phyloP scores from a whole-genome alignment of 1,140 invertebrate genomes.

The Cherax quadricarinatus region DNA sequence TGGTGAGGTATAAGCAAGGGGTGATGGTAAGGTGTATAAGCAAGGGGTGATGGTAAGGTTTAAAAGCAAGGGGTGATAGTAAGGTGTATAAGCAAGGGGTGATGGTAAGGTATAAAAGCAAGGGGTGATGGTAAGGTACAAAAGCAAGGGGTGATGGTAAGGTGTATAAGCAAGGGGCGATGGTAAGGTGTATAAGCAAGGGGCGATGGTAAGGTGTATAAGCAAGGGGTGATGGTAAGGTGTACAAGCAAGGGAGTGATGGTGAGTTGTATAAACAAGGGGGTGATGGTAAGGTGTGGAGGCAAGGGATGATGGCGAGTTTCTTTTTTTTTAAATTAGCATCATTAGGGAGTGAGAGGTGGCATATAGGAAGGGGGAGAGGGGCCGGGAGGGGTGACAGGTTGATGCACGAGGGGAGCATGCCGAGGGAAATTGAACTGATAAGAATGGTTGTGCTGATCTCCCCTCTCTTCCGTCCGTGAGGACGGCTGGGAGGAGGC shows the following conservation, averaged over 20 bases:
- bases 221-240: background rate
- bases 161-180: background rate
- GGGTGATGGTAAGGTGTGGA: background rate
- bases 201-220: background rate
- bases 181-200: background rate
- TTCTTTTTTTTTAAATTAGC: too few species aligned
- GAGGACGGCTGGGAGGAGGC: background rate
- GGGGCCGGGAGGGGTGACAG: constrained; percentile 30
- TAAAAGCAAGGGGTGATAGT: background rate
- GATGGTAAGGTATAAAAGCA: too few species aligned
- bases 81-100: too few species aligned
- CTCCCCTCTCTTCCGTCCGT: constrained; percentile 36
- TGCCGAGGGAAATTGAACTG: constrained; percentile 54
- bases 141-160: background rate
- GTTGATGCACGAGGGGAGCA: constrained; percentile 38
- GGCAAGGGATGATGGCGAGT: background rate
- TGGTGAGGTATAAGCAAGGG: too few species aligned
- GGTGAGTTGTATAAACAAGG: background rate
- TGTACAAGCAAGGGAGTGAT: background rate
- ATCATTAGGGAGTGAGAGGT: background rate
- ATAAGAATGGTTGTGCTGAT: constrained; percentile 32
- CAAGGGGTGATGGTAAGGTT: background rate
- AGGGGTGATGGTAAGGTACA: background rate
- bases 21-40: too few species aligned
- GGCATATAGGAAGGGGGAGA: background rate